Percentiles rank a stretch among this genome's conserved stretches.
phyloP scores from a whole-genome alignment of 2,113 vertebrate species.

The Astur gentilis region DNA sequence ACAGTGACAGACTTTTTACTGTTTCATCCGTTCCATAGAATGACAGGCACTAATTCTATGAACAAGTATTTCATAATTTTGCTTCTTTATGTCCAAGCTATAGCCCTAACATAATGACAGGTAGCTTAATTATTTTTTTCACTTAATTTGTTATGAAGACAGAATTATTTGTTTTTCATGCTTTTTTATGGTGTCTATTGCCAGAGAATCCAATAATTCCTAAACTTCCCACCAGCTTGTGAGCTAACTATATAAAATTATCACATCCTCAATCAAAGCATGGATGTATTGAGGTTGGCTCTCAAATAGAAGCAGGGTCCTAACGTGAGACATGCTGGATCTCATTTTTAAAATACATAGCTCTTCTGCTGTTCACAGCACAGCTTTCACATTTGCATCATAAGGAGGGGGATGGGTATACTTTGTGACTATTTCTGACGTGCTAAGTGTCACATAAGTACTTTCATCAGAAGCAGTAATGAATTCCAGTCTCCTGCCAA shows the following conservation, averaged over 20 bases:
- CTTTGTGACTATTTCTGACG: background rate
- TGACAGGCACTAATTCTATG: background rate
- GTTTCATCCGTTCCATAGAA: background rate
- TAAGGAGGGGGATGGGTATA: background rate
- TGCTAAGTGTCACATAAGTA: background rate
- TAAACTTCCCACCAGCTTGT: background rate
- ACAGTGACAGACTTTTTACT: background rate
- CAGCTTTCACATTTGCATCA: background rate
- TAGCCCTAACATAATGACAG: background rate
- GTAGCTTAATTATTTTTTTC: background rate
- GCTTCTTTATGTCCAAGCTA: background rate
- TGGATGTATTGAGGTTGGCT: background rate
- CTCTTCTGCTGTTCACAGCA: background rate
- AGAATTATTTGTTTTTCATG: background rate
- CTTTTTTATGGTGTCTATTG: background rate
- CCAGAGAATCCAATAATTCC: background rate
- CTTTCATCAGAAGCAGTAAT: background rate
- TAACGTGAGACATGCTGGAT: background rate
- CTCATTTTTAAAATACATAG: background rate
- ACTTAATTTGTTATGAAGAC: background rate
- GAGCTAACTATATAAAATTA: background rate
- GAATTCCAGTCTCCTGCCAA: background rate
- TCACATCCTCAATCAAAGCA: background rate
- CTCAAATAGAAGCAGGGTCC: background rate
- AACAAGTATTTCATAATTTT: background rate